Percentiles rank a stretch among this genome's conserved stretches.
phyloP scores from a whole-genome alignment of 2,888 invertebrate species.

The Amiota communis region DNA sequence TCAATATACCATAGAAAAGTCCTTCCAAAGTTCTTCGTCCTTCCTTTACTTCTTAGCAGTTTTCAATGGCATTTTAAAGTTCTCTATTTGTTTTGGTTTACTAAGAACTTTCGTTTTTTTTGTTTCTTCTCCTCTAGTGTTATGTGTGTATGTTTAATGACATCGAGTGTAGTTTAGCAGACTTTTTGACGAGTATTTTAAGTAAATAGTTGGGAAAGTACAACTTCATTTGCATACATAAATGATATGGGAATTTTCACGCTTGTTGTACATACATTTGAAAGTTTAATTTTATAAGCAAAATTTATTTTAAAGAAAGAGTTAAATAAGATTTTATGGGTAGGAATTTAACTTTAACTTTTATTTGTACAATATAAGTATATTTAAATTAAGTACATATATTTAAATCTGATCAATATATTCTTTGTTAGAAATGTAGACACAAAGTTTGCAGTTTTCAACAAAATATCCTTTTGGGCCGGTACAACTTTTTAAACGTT shows the following conservation, averaged over 20 bases:
- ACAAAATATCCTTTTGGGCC: too few species aligned
- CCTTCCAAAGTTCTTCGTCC: background rate
- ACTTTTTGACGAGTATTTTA: background rate
- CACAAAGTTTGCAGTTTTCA: too few species aligned
- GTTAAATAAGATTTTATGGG: too few species aligned
- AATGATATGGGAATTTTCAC: constrained; percentile 13
- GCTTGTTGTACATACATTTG: constrained; percentile 6
- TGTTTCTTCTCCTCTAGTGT: background rate
- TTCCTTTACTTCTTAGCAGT: background rate
- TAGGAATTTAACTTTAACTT: too few species aligned
- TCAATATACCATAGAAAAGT: background rate
- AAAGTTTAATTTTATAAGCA: background rate
- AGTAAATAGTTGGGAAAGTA: background rate
- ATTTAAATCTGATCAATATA: too few species aligned
- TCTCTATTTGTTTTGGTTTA: constrained; percentile 11
- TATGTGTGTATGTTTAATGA: background rate
- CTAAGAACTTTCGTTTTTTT: background rate
- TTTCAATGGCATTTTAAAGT: constrained; percentile 21
- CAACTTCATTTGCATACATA: constrained; percentile 22
- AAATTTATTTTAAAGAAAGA: too few species aligned
- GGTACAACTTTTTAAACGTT: too few species aligned
- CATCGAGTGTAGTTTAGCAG: background rate
- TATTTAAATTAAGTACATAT: too few species aligned
- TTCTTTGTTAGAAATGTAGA: too few species aligned
- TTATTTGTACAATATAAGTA: too few species aligned